A percentile compares a stretch with the other conserved stretches of the same genome.
Conservation (phyloP, 92 coral and sea anemone genomes). For the Umimayanthus kanabou region DNA sequence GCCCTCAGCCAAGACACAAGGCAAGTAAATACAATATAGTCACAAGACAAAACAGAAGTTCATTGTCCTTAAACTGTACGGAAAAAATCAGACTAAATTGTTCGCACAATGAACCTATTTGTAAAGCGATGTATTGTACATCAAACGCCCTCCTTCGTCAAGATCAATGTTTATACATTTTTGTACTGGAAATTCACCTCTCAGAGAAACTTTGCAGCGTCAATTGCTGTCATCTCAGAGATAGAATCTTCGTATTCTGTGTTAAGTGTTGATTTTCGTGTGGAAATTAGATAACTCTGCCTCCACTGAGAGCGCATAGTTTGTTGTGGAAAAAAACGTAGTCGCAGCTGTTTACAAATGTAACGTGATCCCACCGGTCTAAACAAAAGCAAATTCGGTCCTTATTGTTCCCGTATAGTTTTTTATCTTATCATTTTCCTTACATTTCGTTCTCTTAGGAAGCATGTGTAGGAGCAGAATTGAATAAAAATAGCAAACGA, state of each 20-base stretch:
- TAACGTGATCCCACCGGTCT: background rate
- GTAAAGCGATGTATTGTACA: background rate
- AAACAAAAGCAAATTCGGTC: background rate
- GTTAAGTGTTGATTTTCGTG: too few species aligned
- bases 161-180: background rate
- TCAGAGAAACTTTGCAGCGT: too few species aligned
- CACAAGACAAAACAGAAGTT: background rate
- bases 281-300: too few species aligned
- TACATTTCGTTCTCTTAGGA: background rate
- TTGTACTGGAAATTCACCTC: too few species aligned
- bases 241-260: too few species aligned
- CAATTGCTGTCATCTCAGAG: too few species aligned
- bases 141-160: background rate
- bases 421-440: too few species aligned
- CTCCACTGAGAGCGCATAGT: too few species aligned
- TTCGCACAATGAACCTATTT: background rate
- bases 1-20: background rate
- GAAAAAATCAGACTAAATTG: background rate
- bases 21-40: background rate
- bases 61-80: background rate
- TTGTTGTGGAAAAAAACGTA: background rate
- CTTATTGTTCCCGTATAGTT: background rate
- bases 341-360: background rate
- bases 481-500: background rate
- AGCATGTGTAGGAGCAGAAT: too few species aligned